A percentile compares a stretch with the other conserved stretches of the same genome.
Evolutionary conservation across 2,113 vertebrate genomes (phyloP).

Genomic region (Thalassoma bifasciatum): DNA sequence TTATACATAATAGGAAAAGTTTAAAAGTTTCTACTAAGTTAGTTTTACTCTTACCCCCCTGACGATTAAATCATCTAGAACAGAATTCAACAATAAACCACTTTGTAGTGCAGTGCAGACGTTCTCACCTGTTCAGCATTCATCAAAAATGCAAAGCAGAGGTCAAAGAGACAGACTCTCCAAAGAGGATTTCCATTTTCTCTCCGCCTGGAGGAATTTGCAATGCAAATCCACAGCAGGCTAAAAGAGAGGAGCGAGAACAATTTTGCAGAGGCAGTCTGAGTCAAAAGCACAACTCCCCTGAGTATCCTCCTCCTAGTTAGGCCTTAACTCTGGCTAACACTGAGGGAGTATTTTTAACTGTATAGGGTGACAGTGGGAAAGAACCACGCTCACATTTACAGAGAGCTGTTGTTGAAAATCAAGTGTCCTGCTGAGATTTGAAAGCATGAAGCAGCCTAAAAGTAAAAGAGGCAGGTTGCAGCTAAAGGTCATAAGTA

Average conservation of each 20-base stretch:
- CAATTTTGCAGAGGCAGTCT: slow-evolving; percentile 7
- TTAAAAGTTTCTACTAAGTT: too few species aligned
- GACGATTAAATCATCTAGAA: not conserved
- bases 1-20: too few species aligned
- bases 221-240: slow-evolving; percentile 42
- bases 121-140: not conserved
- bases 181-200: not conserved
- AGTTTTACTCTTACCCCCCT: not conserved
- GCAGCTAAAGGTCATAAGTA: not conserved
- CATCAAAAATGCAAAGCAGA: slow-evolving; percentile 16
- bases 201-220: not conserved
- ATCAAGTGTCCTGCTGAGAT: slow-evolving; percentile 2
- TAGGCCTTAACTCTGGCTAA: not conserved
- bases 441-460: slow-evolving; percentile 1
- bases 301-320: not conserved
- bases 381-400: not conserved
- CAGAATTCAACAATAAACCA: not conserved
- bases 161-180: slow-evolving; percentile 8
- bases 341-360: slow-evolving; percentile 6
- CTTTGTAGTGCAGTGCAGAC: not conserved
- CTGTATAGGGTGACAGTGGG: not conserved
- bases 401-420: not conserved
- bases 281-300: slow-evolving; percentile 2
- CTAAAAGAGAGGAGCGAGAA: slow-evolving; percentile 23
- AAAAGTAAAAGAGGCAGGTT: not conserved